phyloP scores from a whole-genome alignment of 1,140 invertebrate species.

The Agrypnia vestita region DNA sequence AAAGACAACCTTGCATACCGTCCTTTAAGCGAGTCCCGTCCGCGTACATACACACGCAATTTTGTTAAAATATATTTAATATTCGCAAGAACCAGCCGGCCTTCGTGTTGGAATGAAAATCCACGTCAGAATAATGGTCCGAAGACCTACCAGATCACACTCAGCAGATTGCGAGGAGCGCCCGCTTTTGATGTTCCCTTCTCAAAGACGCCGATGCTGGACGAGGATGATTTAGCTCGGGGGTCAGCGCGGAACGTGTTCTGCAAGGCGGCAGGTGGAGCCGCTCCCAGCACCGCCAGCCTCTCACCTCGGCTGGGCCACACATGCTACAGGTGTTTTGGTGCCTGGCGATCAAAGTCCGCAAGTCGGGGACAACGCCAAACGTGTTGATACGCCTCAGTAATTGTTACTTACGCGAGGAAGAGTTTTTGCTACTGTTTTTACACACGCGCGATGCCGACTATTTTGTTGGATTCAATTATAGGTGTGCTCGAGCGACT shows the following conservation, averaged over 20 bases:
- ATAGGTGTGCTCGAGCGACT: not conserved
- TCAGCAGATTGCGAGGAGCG: too few species aligned
- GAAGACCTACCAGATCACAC: too few species aligned
- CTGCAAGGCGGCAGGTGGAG: not conserved
- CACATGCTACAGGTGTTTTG: not conserved
- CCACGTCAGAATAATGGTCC: too few species aligned
- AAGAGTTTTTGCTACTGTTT: slow-evolving; percentile 8
- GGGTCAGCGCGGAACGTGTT: slow-evolving; percentile 21
- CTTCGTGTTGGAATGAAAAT: too few species aligned
- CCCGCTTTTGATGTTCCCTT: too few species aligned
- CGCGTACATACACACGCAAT: too few species aligned
- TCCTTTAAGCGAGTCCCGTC: too few species aligned
- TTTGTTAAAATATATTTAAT: too few species aligned
- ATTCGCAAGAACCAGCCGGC: too few species aligned
- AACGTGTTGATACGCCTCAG: not conserved
- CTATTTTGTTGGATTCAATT: not conserved
- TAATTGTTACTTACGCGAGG: not conserved
- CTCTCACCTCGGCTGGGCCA: not conserved
- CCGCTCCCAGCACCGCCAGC: not conserved
- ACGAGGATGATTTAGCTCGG: not conserved
- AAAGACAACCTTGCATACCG: too few species aligned
- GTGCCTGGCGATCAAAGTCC: not conserved
- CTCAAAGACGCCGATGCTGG: too few species aligned
- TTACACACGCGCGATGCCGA: not conserved
- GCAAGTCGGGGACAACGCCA: too few species aligned